Base-by-base conservation (phyloP, 1,140 invertebrate genomes). In the Bradysia coprophila region DNA sequence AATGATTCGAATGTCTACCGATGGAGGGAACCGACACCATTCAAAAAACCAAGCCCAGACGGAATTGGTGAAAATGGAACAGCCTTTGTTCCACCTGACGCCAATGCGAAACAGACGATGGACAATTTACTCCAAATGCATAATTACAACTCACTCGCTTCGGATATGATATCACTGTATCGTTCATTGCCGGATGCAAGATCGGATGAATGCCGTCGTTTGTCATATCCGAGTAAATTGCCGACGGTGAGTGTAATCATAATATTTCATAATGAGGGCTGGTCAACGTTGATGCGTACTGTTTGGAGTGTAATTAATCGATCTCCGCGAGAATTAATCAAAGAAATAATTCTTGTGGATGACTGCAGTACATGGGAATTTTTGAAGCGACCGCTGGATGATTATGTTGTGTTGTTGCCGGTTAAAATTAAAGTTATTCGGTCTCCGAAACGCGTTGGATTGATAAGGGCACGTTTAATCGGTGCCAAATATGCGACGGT, bases 61-160 rank as follows among this genome's bases (percentile, higher is more conserved):
- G 32, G 13, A 15, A 13, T 13, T 11, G 32, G 32, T 5, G 32
- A 34, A 13, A 5, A 34, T 13, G 32, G 32, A 34, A 34, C 5
- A 3, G 32, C 32, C n/a, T 34, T 34, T 13, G 32, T 95, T 51
- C 77, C 87, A 22, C 63, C 78, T 3, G 79, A 89, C 19, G 74
- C 84, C 57, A 82, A 95, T 53, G 76, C n/a, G n/a, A n/a, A 75
- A 37, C 62, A 87, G 23, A 87, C 92, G 69, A 82, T 92, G 64
- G 88, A 94, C 51, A 88, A 91, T 57, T 97, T 97, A 62, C 93
- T 94, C 62, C 71, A 92, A 48, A 96, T 97, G 68, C 92, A 94
- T 62, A 75, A 81, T 32, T 94, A 92, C 55, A 93, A 94, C 63
- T 65, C 93, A 45, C 64, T 92, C 62, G 90, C 85, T 23, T 89